Percentiles rank a stretch among this genome's conserved stretches.
Conservation (phyloP, 2,888 invertebrate species). For the Stenolophus ochropezus region DNA sequence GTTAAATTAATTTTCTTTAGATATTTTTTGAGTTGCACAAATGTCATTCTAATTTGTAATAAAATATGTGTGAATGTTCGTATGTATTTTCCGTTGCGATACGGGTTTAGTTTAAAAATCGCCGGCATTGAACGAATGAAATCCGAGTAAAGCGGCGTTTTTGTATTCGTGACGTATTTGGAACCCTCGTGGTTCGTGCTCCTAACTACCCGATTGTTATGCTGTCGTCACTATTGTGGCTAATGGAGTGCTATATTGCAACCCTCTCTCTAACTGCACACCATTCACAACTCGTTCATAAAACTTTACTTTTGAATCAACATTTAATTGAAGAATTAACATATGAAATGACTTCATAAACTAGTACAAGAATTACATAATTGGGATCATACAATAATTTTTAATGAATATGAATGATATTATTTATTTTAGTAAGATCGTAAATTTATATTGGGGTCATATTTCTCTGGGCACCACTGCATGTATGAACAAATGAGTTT, state of each 20-base stretch:
- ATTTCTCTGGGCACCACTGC: too few species aligned
- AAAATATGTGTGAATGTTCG: neutral
- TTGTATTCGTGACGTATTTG: constrained; percentile 46
- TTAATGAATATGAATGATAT: too few species aligned
- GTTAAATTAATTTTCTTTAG: too few species aligned
- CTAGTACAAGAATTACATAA: too few species aligned
- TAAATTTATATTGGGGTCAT: too few species aligned
- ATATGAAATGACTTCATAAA: too few species aligned
- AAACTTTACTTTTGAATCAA: too few species aligned
- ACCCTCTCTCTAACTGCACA: neutral
- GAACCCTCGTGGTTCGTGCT: neutral
- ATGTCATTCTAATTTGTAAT: neutral
- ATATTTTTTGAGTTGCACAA: neutral
- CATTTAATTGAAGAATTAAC: too few species aligned
- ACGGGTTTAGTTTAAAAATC: constrained; percentile 30
- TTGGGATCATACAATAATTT: too few species aligned
- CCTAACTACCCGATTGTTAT: constrained; percentile 35
- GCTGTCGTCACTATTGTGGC: constrained; percentile 6
- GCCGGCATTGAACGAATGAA: constrained; percentile 22
- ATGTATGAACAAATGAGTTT: too few species aligned
- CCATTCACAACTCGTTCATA: neutral
- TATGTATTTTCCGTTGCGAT: neutral
- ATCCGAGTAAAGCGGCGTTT: constrained; percentile 34
- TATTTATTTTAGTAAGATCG: too few species aligned
- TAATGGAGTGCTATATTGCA: constrained; percentile 19